phyloP scores from a whole-genome alignment of 2,797 vertebrate species.

The Dermochelys coriacea region DNA sequence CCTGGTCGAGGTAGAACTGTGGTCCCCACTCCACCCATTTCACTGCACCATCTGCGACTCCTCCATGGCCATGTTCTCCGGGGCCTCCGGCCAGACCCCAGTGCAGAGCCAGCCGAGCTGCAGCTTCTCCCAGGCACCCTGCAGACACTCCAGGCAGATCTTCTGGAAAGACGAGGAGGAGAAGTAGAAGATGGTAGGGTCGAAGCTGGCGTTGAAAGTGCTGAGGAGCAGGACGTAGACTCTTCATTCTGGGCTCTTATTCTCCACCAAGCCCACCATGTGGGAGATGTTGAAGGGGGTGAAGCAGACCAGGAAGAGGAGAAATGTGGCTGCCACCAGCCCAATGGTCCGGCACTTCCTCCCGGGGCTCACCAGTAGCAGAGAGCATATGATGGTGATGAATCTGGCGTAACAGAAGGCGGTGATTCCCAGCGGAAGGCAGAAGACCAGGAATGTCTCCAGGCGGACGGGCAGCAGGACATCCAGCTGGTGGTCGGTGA shows the following conservation, averaged over 20 bases:
- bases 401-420: conserved; percentile 87
- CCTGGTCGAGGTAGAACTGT: background rate
- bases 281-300: conserved; percentile 88
- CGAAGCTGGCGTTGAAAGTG: conserved; percentile 87
- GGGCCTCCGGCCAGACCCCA: background rate
- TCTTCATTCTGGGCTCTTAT: conserved; percentile 81
- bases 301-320: conserved; percentile 86
- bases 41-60: background rate
- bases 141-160: conserved; percentile 37
- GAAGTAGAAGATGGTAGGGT: conserved; percentile 89
- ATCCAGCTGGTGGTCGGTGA: conserved; percentile 74
- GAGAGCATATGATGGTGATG: conserved; percentile 70
- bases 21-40: background rate
- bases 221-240: conserved; percentile 84
- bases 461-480: conserved; percentile 85
- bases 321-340: conserved; percentile 85
- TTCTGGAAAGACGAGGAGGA: conserved; percentile 83
- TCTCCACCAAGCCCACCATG: conserved; percentile 80
- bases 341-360: conserved; percentile 84
- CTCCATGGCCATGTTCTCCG: background rate
- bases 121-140: background rate
- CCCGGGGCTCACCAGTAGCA: conserved; percentile 74
- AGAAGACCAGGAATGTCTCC: conserved; percentile 86
- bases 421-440: conserved; percentile 84
- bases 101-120: background rate